Evolutionary conservation across 1,140 invertebrate genomes (phyloP).

Genomic region (Drosophila kikkawai): DNA sequence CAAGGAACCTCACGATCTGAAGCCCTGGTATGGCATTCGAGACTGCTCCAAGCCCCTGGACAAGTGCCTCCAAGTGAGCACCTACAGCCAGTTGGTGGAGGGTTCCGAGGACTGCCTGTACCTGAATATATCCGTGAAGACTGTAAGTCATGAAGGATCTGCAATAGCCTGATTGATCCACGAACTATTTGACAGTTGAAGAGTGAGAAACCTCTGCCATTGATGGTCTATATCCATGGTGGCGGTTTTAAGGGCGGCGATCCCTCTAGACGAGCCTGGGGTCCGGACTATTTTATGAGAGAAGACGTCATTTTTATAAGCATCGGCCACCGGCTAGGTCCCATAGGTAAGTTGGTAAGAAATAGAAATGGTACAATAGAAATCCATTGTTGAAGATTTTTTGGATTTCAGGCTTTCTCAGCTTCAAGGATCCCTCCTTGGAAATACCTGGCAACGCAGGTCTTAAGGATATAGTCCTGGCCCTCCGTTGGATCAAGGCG

Average conservation of each 20-base stretch:
- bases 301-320: constrained; percentile 85
- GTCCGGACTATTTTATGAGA: constrained; percentile 87
- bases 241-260: constrained; percentile 87
- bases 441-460: constrained; percentile 87
- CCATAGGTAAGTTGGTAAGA: constrained; percentile 67
- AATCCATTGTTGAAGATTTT: background rate
- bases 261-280: constrained; percentile 55
- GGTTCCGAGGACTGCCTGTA: constrained; percentile 85
- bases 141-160: constrained; percentile 36
- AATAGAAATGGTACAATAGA: background rate
- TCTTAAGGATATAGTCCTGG: constrained; percentile 86
- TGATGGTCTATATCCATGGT: constrained; percentile 91
- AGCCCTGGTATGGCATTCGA: constrained; percentile 54
- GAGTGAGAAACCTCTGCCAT: constrained; percentile 84
- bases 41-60: constrained; percentile 54
- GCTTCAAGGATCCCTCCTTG: constrained; percentile 88
- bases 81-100: constrained; percentile 48
- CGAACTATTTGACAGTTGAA: constrained; percentile 22
- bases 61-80: constrained; percentile 64
- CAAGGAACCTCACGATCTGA: constrained; percentile 72
- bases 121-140: constrained; percentile 85
- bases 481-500: constrained; percentile 87
- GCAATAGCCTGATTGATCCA: background rate
- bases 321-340: constrained; percentile 85
- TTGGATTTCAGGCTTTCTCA: constrained; percentile 83